Evolutionary conservation across 35 echinoderm and acorn worm species (phyloP), one percentile per base, ranked within the genome.

Genomic region (Apostichopus japonicus): DNA sequence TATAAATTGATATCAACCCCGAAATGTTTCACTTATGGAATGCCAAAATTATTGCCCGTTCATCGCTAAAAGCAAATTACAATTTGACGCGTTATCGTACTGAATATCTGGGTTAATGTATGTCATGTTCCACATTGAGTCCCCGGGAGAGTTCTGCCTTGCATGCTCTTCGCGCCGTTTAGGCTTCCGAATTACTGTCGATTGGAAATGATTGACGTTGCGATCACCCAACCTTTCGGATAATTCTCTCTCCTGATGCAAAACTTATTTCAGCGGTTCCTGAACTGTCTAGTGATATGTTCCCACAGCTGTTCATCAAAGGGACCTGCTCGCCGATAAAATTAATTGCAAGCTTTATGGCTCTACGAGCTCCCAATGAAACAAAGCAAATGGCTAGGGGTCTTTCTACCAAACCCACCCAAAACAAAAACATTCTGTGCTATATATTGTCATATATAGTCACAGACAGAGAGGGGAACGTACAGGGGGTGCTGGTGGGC

Each of bases 301-400:
- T 75, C 14, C 71, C 71, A n/a, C 71, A 75, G 71, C 71, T 75
- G 71, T 75, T 75, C 71, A 75, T 75, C 71, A 75, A 75, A 75
- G 71, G 71, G 71, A 75, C 71, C 71, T 21, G 71, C 16, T 75
- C 71, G 17, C 71, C 71, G 71, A 75, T 75, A 75, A 61, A 75
- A 75, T 75, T 75, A 75, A 75, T 75, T 75, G 23, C 7, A 75
- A 75, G 71, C 7, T 67, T 19, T 8, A 75, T 75, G 6, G 57
- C 57, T 61, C 57, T 61, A 61, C 0, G 4, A 44, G 33, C 0
- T 61, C 57, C 57, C 57, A 4, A 4, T 8, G 13, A 61, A 61
- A 61, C 57, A 4, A 6, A 61, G 57, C 57, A 61, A 13, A 61
- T 61, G 7, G 57, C 57, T 13, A 61, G 6, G 8, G 13, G 57